Evolutionary conservation across 2,113 vertebrate species (phyloP).

Genomic region (Scopus umbretta): DNA sequence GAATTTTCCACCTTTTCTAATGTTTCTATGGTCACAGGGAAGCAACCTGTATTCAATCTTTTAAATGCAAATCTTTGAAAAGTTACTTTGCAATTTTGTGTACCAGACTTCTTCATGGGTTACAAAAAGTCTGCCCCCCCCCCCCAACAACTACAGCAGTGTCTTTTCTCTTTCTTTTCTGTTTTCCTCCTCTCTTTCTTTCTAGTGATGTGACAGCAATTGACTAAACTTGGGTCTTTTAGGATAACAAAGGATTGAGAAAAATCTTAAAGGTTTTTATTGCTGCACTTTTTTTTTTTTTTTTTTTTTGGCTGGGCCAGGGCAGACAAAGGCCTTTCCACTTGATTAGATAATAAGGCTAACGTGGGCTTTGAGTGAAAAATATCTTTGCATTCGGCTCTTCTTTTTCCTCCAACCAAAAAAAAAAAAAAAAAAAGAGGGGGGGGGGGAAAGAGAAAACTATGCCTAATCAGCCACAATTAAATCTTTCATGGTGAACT

Average conservation of each 20-base stretch:
- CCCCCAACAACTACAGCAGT: conserved; percentile 62
- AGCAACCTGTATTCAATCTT: conserved; percentile 91
- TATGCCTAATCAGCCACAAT: conserved; percentile 91
- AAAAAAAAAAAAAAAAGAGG: neutral
- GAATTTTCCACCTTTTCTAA: conserved; percentile 96
- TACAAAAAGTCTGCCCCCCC: too few species aligned
- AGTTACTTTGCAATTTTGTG: conserved; percentile 85
- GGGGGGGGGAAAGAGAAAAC: conserved; percentile 28
- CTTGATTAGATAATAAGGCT: conserved; percentile 88
- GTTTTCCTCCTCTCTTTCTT: conserved; percentile 67
- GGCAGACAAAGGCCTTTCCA: conserved; percentile 84
- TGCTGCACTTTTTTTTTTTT: conserved; percentile 59
- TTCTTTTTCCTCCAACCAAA: conserved; percentile 39
- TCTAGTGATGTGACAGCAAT: conserved; percentile 83
- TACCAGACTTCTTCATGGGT: conserved; percentile 77
- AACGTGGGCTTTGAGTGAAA: conserved; percentile 79
- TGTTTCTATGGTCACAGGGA: conserved; percentile 95
- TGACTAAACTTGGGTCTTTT: conserved; percentile 80
- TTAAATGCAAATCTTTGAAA: conserved; percentile 95
- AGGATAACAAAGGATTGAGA: conserved; percentile 85
- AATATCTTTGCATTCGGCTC: conserved; percentile 80
- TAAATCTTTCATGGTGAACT: conserved; percentile 85
- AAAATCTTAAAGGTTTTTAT: conserved; percentile 80
- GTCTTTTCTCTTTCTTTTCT: conserved; percentile 21
- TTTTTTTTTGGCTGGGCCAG: conserved; percentile 70